A percentile compares a stretch with the other conserved stretches of the same genome.
phyloP scores from a whole-genome alignment of 1,140 invertebrate genomes.

The Battus philenor region DNA sequence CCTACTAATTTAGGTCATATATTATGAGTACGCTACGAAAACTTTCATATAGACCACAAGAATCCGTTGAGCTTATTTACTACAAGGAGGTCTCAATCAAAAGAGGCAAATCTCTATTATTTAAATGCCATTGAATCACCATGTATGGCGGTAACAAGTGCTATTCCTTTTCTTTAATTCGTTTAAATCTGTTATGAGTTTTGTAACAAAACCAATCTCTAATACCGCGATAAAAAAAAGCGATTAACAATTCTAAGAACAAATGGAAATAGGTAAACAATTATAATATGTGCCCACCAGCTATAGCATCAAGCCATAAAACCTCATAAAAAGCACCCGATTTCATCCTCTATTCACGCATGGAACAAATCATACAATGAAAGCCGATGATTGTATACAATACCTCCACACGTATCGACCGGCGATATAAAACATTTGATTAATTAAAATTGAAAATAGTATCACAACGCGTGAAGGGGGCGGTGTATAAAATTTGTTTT shows the following conservation, averaged over 20 bases:
- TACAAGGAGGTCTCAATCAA: too few species aligned
- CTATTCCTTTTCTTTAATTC: too few species aligned
- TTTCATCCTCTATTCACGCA: conserved; percentile 36
- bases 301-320: conserved; percentile 24
- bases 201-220: neutral
- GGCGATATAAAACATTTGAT: conserved; percentile 54
- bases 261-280: conserved; percentile 12
- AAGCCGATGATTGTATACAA: conserved; percentile 35
- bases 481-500: conserved; percentile 68
- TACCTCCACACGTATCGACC: conserved; percentile 38
- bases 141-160: too few species aligned
- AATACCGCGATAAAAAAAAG: neutral
- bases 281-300: neutral
- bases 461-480: conserved; percentile 45
- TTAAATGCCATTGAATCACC: too few species aligned
- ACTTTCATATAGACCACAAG: too few species aligned
- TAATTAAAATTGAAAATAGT: conserved; percentile 54
- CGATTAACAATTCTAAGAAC: too few species aligned
- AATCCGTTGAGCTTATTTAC: too few species aligned
- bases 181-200: too few species aligned
- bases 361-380: conserved; percentile 58
- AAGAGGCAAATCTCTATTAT: too few species aligned
- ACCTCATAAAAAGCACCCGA: conserved; percentile 44
- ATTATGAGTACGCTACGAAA: too few species aligned
- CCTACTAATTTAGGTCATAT: too few species aligned